Percentiles rank a stretch among this genome's conserved stretches.
phyloP scores from a whole-genome alignment of 2,113 vertebrate species.

The Blennius ocellaris region DNA sequence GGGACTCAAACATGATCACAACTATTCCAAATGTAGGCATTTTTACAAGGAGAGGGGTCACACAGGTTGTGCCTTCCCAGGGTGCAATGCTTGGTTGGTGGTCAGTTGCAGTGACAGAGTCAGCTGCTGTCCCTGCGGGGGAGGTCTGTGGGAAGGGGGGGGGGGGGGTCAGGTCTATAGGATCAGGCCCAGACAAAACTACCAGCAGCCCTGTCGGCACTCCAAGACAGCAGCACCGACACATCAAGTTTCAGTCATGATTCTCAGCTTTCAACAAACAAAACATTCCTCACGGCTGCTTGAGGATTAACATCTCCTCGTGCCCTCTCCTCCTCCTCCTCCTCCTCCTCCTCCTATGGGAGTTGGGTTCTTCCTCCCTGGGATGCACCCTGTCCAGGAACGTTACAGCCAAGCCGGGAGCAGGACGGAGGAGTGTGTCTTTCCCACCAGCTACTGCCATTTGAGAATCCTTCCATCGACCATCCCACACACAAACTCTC shows the following conservation, averaged over 20 bases:
- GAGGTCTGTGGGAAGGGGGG: constrained; percentile 3
- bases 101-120: constrained; percentile 51
- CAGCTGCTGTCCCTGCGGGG: constrained; percentile 67
- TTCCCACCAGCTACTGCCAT: constrained; percentile 40
- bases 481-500: constrained; percentile 65
- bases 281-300: constrained; percentile 33
- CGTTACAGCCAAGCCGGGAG: constrained; percentile 1
- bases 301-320: constrained; percentile 37
- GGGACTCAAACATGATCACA: constrained; percentile 37
- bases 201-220: constrained; percentile 26
- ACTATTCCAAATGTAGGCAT: constrained; percentile 77
- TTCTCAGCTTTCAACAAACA: constrained; percentile 24
- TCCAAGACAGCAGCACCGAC: neutral
- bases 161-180: constrained; percentile 6
- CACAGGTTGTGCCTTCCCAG: constrained; percentile 50
- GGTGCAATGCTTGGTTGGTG: constrained; percentile 67
- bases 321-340: constrained; percentile 11
- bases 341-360: neutral
- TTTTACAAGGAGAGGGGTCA: constrained; percentile 67
- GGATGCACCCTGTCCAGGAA: constrained; percentile 25
- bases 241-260: constrained; percentile 25
- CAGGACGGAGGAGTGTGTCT: neutral
- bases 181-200: constrained; percentile 48
- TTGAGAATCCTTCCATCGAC: constrained; percentile 26
- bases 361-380: constrained; percentile 13